Evolutionary conservation across 2,797 vertebrate genomes (phyloP).

Genomic region (Neoniphon sammara): DNA sequence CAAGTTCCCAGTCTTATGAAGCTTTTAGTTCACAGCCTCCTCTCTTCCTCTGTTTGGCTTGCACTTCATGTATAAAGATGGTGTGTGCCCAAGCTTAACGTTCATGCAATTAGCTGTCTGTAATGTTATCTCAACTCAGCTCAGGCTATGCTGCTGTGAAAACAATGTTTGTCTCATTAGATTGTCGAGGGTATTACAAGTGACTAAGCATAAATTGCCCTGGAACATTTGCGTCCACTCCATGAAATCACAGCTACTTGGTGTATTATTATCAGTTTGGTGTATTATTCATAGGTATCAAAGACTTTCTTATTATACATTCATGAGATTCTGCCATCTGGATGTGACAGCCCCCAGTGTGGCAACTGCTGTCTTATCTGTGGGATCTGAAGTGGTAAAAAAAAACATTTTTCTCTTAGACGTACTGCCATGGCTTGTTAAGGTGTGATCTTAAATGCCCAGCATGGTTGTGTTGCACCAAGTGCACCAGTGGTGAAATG

Average conservation of each 20-base stretch:
- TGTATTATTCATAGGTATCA: conserved; percentile 7
- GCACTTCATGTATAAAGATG: conserved; percentile 19
- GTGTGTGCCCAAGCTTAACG: conserved; percentile 12
- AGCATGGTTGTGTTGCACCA: neutral
- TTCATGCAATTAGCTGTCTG: conserved; percentile 25
- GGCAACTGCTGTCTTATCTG: conserved; percentile 3
- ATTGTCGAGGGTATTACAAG: conserved; percentile 20
- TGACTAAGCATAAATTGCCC: conserved; percentile 7
- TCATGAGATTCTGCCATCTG: neutral
- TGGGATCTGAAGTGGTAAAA: neutral
- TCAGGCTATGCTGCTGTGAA: conserved; percentile 22
- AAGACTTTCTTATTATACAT: conserved; percentile 1
- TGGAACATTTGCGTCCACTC: conserved; percentile 1
- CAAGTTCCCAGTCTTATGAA: neutral
- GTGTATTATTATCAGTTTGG: neutral
- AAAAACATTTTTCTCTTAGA: neutral
- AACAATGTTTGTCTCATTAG: conserved; percentile 28
- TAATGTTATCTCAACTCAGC: conserved; percentile 35
- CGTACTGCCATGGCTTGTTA: neutral
- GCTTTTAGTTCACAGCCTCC: conserved; percentile 1
- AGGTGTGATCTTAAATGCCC: neutral
- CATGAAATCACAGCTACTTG: conserved; percentile 10
- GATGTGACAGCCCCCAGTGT: neutral
- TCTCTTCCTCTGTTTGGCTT: neutral
- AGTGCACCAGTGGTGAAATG: neutral